Percentiles rank a stretch among this genome's conserved stretches.
Evolutionary conservation across 2,888 invertebrate species (phyloP).

Genomic region (Athripsodes cinereus): DNA sequence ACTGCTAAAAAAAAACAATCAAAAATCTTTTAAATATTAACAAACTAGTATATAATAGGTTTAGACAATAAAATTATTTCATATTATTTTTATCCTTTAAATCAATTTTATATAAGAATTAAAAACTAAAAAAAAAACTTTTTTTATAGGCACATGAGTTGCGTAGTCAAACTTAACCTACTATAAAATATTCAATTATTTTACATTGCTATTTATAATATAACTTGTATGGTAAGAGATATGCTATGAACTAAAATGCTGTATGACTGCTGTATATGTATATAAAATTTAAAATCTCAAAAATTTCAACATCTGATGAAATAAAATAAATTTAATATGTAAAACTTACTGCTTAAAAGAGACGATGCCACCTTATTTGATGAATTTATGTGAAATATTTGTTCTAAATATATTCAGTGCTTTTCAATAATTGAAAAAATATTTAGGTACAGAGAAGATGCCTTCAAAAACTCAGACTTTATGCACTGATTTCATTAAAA

Average conservation of each 20-base stretch:
- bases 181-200: neutral
- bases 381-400: too few relatives aligned
- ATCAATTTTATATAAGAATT: slow-evolving; percentile 7
- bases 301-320: too few relatives aligned
- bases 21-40: slow-evolving; percentile 6
- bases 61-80: neutral
- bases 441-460: too few relatives aligned
- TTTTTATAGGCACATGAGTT: slow-evolving; percentile 10
- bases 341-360: too few relatives aligned
- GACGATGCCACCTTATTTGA: too few relatives aligned
- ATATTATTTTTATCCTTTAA: slow-evolving; percentile 6
- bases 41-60: neutral
- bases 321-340: too few relatives aligned
- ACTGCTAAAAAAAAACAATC: neutral
- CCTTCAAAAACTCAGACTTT: too few relatives aligned
- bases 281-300: too few relatives aligned
- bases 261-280: too few relatives aligned
- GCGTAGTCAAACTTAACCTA: slow-evolving; percentile 8
- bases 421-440: too few relatives aligned
- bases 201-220: neutral
- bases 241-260: neutral
- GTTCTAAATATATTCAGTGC: too few relatives aligned
- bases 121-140: slow-evolving; percentile 2
- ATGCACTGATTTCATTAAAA: too few relatives aligned
- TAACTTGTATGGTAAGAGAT: neutral